Evolutionary conservation across 2,888 invertebrate species (phyloP).

Genomic region (Troides helena): DNA sequence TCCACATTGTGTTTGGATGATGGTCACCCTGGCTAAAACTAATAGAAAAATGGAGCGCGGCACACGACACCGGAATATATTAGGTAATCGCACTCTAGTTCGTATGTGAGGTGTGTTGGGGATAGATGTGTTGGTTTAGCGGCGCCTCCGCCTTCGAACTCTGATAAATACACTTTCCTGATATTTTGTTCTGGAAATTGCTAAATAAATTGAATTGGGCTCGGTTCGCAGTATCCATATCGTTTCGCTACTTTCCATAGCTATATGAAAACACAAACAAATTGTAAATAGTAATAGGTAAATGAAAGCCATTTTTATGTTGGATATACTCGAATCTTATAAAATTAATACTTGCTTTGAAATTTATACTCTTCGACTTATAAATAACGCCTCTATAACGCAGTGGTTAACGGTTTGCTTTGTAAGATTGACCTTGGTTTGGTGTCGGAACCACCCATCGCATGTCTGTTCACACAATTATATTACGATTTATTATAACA

Average conservation of each 20-base stretch:
- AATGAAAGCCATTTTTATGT: no score
- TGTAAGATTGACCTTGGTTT: no score
- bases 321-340: background rate
- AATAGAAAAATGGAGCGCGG: conserved; percentile 68
- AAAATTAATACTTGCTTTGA: background rate
- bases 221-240: conserved; percentile 26
- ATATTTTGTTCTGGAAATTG: conserved; percentile 69
- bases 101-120: conserved; percentile 64
- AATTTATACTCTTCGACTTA: no score
- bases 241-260: conserved; percentile 42
- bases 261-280: conserved; percentile 37
- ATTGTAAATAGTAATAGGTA: background rate
- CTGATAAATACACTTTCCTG: conserved; percentile 63
- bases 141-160: conserved; percentile 52
- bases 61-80: conserved; percentile 73
- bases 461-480: no score
- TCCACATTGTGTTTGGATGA: background rate
- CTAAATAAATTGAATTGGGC: conserved; percentile 68
- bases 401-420: no score
- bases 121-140: conserved; percentile 69
- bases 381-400: no score
- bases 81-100: conserved; percentile 69
- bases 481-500: no score
- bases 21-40: conserved; percentile 22
- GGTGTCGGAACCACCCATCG: no score